These are phyloP conservation scores for Phymastichus coffea DNA, from an alignment of 1,140 invertebrate species.

Conservation along the genomic window DNA sequence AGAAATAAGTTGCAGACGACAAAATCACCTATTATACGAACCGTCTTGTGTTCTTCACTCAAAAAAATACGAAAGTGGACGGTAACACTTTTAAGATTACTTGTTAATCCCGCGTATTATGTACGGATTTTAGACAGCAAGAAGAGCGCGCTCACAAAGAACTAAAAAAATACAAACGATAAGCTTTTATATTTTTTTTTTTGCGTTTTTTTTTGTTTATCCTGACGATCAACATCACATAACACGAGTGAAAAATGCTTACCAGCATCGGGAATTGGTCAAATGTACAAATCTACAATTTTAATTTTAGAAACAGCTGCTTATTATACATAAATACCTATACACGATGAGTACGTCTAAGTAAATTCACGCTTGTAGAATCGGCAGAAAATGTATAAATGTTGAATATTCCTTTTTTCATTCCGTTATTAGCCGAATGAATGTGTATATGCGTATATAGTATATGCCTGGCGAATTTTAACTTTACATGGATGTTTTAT, in stretches of 20 bases:
- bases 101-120: background rate
- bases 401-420: too few species aligned
- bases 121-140: conserved; percentile 14
- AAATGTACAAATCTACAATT: conserved; percentile 45
- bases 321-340: conserved; percentile 40
- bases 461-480: too few species aligned
- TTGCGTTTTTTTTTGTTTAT: too few species aligned
- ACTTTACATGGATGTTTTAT: too few species aligned
- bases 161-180: conserved; percentile 19
- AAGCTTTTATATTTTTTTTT: conserved; percentile 22
- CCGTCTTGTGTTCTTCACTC: conserved; percentile 1
- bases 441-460: too few species aligned
- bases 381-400: too few species aligned
- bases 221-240: conserved; percentile 35
- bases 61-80: conserved; percentile 11
- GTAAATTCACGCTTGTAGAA: conserved; percentile 44
- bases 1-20: conserved; percentile 1
- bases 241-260: conserved; percentile 31
- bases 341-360: conserved; percentile 39
- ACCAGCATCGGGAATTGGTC: conserved; percentile 31
- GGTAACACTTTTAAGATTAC: conserved; percentile 6
- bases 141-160: conserved; percentile 15
- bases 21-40: background rate
- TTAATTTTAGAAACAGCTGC: conserved; percentile 34
- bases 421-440: too few species aligned